These are phyloP conservation scores for Dicerorhinus sumatrensis DNA, from an alignment of 2,113 vertebrate genomes.

Conservation along the genomic window DNA sequence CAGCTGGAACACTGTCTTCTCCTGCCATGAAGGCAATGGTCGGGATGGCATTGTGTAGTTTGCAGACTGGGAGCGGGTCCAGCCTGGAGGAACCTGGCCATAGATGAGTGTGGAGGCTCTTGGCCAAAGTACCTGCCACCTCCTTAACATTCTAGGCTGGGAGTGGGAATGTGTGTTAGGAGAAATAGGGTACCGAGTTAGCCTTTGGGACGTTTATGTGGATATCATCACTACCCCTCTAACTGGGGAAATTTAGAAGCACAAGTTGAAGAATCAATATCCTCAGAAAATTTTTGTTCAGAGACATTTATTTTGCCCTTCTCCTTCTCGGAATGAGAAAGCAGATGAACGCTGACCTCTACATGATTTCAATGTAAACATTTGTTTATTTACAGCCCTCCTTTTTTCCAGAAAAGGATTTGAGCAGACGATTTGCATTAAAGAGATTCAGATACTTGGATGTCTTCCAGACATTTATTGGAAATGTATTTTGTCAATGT, in stretches of 20 bases:
- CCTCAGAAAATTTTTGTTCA: not conserved
- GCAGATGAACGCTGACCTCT: not conserved
- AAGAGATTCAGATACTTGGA: not conserved
- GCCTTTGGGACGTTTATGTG: not conserved
- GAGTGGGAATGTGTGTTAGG: not conserved
- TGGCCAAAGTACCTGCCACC: not conserved
- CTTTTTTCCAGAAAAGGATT: not conserved
- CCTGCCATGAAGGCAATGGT: not conserved
- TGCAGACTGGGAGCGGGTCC: not conserved
- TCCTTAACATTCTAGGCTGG: not conserved
- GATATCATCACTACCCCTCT: not conserved
- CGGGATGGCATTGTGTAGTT: not conserved
- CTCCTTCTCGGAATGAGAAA: not conserved
- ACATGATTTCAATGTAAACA: not conserved
- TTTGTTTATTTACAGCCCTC: conserved; percentile 23
- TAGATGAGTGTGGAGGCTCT: not conserved
- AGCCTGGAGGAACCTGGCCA: not conserved
- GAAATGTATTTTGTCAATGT: not conserved
- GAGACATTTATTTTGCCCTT: conserved; percentile 31
- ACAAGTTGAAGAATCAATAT: not conserved
- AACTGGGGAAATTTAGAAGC: conserved; percentile 8
- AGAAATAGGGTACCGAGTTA: not conserved
- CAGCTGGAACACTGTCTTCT: not conserved
- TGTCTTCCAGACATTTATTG: conserved; percentile 2
- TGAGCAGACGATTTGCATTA: conserved; percentile 7